Percentiles rank a stretch among this genome's conserved stretches.
phyloP scores from a whole-genome alignment of 2,113 vertebrate species.

The Eulacestoma nigropectus region DNA sequence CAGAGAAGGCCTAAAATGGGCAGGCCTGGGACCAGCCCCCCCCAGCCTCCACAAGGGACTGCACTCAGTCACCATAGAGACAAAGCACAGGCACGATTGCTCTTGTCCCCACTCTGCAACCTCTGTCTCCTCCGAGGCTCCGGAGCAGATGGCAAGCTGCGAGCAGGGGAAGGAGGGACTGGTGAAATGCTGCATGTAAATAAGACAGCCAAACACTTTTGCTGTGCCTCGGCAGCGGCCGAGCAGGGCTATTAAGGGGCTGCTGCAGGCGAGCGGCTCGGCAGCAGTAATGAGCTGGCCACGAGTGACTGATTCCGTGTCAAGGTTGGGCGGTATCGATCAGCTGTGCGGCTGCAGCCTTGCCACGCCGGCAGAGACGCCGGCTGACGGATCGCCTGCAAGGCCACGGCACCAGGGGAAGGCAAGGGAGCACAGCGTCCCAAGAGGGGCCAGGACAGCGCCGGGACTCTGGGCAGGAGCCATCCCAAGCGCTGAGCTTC shows the following conservation, averaged over 20 bases:
- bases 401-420: neutral
- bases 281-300: conserved; percentile 48
- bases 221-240: neutral
- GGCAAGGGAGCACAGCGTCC: neutral
- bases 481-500: accelerated
- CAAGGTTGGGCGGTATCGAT: conserved; percentile 12
- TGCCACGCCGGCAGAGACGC: neutral
- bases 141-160: conserved; percentile 20
- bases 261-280: conserved; percentile 41
- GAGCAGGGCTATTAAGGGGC: conserved; percentile 4
- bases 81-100: neutral
- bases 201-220: conserved; percentile 31
- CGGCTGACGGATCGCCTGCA: neutral
- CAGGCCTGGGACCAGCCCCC: neutral
- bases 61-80: conserved; percentile 41
- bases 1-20: neutral
- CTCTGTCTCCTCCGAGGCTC: neutral
- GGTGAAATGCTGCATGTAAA: conserved; percentile 51
- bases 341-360: neutral
- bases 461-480: neutral
- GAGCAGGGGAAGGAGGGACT: neutral
- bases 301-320: conserved; percentile 29
- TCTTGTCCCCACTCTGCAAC: neutral
- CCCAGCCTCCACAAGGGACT: neutral
- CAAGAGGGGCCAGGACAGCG: neutral